Conservation (phyloP, 2,113 vertebrate species). For the Syngnathus typhle region DNA sequence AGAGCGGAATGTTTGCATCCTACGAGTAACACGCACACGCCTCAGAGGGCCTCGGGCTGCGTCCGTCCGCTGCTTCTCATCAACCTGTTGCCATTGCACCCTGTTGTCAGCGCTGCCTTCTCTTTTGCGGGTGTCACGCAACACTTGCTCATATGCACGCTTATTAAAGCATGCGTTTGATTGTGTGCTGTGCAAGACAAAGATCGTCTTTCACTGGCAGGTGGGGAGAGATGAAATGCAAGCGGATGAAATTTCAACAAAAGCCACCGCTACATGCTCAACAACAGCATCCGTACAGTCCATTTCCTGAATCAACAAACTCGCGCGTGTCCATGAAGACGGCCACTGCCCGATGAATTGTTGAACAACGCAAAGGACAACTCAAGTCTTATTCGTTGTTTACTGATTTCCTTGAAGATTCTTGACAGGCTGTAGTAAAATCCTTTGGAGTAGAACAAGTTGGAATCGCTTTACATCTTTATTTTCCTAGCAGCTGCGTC, state of each 20-base stretch:
- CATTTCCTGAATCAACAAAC: too few relatives aligned
- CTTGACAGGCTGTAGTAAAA: too few relatives aligned
- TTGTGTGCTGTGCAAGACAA: conserved; percentile 12
- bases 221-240: neutral
- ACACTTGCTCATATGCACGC: conserved; percentile 59
- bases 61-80: conserved; percentile 42
- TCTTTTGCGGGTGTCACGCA: conserved; percentile 47
- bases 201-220: neutral
- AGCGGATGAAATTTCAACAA: neutral
- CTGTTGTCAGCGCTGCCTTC: neutral
- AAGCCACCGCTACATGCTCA: neutral
- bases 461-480: too few relatives aligned
- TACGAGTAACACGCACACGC: neutral
- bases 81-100: conserved; percentile 23
- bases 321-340: too few relatives aligned
- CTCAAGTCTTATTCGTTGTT: too few relatives aligned
- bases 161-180: conserved; percentile 48
- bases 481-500: too few relatives aligned
- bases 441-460: too few relatives aligned
- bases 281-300: too few relatives aligned
- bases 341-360: too few relatives aligned
- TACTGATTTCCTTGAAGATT: too few relatives aligned
- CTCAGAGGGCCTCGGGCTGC: neutral
- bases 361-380: too few relatives aligned
- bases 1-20: conserved; percentile 13